Evolutionary conservation across 2,113 vertebrate genomes (phyloP).

Genomic region (Xenotilapia flavipinnis): DNA sequence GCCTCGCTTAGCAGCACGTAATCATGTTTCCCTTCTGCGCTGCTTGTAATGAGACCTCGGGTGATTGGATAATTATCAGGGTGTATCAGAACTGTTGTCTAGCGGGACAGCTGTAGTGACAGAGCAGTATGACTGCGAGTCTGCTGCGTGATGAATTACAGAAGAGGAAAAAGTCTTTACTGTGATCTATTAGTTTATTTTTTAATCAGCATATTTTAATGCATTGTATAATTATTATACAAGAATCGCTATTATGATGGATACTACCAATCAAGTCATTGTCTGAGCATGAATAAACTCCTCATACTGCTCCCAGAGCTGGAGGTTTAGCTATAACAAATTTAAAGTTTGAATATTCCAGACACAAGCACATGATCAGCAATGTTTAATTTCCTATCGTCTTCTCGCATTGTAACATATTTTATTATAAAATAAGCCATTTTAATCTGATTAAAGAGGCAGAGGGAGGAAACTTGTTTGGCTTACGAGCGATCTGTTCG

Average conservation of each 20-base stretch:
- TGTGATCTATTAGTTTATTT: neutral
- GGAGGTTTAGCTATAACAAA: neutral
- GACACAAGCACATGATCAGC: neutral
- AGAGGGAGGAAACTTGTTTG: neutral
- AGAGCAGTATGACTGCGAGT: neutral
- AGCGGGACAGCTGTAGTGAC: neutral
- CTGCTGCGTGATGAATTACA: neutral
- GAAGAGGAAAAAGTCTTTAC: neutral
- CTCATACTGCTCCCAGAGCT: neutral
- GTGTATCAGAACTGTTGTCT: neutral
- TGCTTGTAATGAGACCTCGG: slow-evolving; percentile 7
- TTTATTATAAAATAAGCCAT: neutral
- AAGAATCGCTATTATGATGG: neutral
- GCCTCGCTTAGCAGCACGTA: slow-evolving; percentile 7
- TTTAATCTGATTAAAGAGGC: neutral
- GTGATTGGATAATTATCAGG: slow-evolving; percentile 38
- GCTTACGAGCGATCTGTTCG: neutral
- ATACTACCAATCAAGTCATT: neutral
- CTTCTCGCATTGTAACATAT: neutral
- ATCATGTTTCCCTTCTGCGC: neutral
- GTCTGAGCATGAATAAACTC: neutral
- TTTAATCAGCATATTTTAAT: neutral
- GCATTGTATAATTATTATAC: neutral
- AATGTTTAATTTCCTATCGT: neutral
- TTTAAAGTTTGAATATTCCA: neutral